Base-by-base conservation (phyloP, 2,797 vertebrate genomes). In the Microctenopoma steveboyesi region DNA sequence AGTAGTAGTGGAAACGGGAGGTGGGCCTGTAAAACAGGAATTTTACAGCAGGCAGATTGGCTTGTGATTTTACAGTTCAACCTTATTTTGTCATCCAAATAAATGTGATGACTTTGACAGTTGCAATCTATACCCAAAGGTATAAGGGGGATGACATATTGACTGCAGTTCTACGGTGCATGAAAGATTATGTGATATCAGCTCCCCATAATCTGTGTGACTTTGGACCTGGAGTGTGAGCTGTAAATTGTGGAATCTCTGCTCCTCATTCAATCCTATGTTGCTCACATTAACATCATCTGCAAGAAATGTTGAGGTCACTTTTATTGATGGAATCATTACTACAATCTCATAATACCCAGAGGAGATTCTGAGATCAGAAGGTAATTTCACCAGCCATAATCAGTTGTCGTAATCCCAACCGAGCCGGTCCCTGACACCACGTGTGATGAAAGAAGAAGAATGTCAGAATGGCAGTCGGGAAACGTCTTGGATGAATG, bases 401-500 rank as follows among this genome's bases (percentile, higher is more conserved):
- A 86, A 88, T 88, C 84, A 86, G 76, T 68, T 14, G 74, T 78
- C 55, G 30, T 54, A 72, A 82, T 88, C 74, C 63, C 35, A 50
- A 76, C 54, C 7, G 4, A 79, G 60, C 35, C 16, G 2, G 18
- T 2, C 43, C 12, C 42, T 27, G 68, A 75, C 81, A 22, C 50
- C 3, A 43, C 1, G 64, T 64, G 49, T 61, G 80, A 75, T 61
- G 69, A 67, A 64, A 76, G 66, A 74, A 74, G 40, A 77, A 30
- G 68, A 60, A 53, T 76, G 66, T 64, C 42, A 7, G 18, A 18
- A 18, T 18, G 18, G 62, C 74, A 50, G 72, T 54, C 46, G 65
- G 72, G 64, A 74, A 86, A 84, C 61, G 70, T 76, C 77, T 82
- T 63, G 72, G 79, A 71, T 85, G 76, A 81, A 84, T 78, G 83